Evolutionary conservation across 1,140 invertebrate species (phyloP), one percentile per base, ranked within the genome.

Genomic region (Triops cancriformis): DNA sequence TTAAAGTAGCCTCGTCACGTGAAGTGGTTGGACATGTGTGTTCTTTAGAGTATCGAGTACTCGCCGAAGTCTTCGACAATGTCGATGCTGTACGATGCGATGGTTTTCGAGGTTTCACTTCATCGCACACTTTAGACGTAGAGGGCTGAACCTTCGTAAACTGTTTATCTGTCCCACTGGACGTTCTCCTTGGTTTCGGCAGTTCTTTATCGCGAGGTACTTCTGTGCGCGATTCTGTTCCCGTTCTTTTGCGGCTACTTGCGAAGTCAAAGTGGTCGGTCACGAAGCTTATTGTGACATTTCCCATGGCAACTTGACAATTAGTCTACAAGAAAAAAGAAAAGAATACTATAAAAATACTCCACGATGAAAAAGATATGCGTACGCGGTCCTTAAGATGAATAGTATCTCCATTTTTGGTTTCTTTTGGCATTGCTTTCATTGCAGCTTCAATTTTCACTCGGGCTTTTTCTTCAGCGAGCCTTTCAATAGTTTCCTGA

Each of bases 251-350:
- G 0, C 51, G 51, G 18, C 51, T 64, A 64, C 10, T 14, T 18
- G 51, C 51, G 12, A 76, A 76, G 23, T 51, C 75, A 27, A 28
- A 45, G 11, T 28, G 43, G 26, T 76, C 75, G 12, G 23, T 45
- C 11, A 12, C 10, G 23, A 76, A 76, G 23, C 42, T 27, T 28
- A 76, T 14, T 64, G 43, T 76, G 7, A 76, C 42, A 7, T 43
- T 43, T 51, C 75, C 75, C 75, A 76, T 76, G 10, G 43, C 10
- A 10, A 76, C 43, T 3, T 27, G 43, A 23, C 75, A 76, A n/a
- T 76, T 64, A 14, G 75, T 76, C 75, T 76, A 23, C n/a, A 27
- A 64, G 43, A 23, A 18, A 76, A 42, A 26, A n/a, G 26, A 27
- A 43, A 76, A 51, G 26, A 23, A 12, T 51, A 42, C 4, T 10